phyloP scores from a whole-genome alignment of 2,113 vertebrate species.

The Pundamilia nyererei region DNA sequence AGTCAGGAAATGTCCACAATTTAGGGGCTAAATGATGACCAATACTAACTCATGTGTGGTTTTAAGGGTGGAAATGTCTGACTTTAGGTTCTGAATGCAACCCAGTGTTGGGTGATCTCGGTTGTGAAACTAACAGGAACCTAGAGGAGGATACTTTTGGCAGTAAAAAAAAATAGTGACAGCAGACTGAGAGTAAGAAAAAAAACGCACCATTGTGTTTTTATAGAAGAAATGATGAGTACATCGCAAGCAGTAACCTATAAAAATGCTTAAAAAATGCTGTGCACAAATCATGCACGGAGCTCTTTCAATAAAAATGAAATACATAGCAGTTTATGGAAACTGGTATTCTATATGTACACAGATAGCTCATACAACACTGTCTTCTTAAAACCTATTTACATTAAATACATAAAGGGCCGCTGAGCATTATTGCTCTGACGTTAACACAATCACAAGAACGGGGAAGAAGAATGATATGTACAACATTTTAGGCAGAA shows the following conservation, averaged over 20 bases:
- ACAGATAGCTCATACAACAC: slow-evolving; percentile 39
- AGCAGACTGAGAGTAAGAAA: slow-evolving; percentile 3
- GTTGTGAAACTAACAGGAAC: slow-evolving; percentile 61
- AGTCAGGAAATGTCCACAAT: slow-evolving; percentile 58
- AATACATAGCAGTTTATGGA: slow-evolving; percentile 34
- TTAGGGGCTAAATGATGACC: slow-evolving; percentile 10
- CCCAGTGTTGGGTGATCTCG: background rate
- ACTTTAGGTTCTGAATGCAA: slow-evolving; percentile 52
- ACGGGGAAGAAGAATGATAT: slow-evolving; percentile 27
- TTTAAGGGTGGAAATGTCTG: slow-evolving; percentile 72
- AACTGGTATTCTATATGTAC: slow-evolving; percentile 18
- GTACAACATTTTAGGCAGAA: slow-evolving; percentile 24
- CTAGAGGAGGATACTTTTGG: slow-evolving; percentile 25
- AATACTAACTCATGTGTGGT: slow-evolving; percentile 28
- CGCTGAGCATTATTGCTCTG: slow-evolving; percentile 58
- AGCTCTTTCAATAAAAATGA: slow-evolving; percentile 26
- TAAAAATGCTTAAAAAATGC: slow-evolving; percentile 16
- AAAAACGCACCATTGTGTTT: background rate
- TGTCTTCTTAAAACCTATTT: slow-evolving; percentile 70
- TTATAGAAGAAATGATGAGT: slow-evolving; percentile 56
- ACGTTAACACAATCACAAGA: slow-evolving; percentile 27
- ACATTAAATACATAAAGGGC: slow-evolving; percentile 63
- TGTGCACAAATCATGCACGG: background rate
- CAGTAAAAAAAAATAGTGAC: slow-evolving; percentile 16
- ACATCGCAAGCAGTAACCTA: slow-evolving; percentile 47